Evolutionary conservation across 2,888 invertebrate genomes (phyloP), one percentile per base, ranked within the genome.

Genomic region (Pristionchus mayeri): DNA sequence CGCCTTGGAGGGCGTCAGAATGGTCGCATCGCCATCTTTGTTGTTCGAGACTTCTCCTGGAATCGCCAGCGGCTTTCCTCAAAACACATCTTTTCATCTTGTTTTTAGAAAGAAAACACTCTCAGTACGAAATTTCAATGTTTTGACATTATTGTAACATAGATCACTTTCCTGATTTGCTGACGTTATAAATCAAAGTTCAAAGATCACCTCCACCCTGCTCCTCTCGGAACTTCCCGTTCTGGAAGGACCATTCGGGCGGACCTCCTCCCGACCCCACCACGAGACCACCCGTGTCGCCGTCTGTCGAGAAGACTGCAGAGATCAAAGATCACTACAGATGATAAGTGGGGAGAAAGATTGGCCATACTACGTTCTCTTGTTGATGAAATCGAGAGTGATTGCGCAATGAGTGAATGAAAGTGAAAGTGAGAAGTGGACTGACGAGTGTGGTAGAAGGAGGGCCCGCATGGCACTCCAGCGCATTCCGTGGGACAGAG

Each of bases 261-360:
- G 87, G 52, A 4, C 16, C 37, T 3, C 30, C 18, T 18, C 67
- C 67, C 21, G 67, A 34, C 1, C 67, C 67, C 16, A 67, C 67
- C 82, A 80, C 83, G 50, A 11, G 60, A 48, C 44, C 76, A 48
- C 80, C 82, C 16, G 80, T 75, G 54, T 34, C 76, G 34, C 78
- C 75, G 80, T 89, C 89, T 18, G 87, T 87, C 13, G 89, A 89
- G 85, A 87, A 88, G 50, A 89, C 89, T 89, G 85, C 34, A 87
- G 85, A 48, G 76, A 24, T 21, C 18, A 63, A n/a, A 34, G 37
- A 2, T 67, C 37, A 44, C 6, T 44, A 44, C 44, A 9, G 44
- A 9, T 9, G 13, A 44, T 6, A 44, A 13, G 7, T 44, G 86
- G 37, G 76, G 18, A 7, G 6, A 63, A n/a, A 34, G 37, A 2